Evolutionary conservation across 1,140 invertebrate species (phyloP).

Genomic region (Caenorhabditis briggsae): DNA sequence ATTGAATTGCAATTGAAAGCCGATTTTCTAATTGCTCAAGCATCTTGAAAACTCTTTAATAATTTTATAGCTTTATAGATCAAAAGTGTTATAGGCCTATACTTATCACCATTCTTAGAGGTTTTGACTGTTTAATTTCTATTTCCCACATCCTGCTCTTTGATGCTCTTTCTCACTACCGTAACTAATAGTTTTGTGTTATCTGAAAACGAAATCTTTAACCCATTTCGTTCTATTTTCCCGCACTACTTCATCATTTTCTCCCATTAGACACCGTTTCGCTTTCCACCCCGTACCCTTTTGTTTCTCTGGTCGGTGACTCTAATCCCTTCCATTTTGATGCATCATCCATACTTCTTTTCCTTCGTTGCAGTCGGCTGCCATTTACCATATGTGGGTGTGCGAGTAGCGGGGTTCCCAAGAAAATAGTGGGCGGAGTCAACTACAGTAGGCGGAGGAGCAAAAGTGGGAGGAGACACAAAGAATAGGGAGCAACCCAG

Average conservation of each 20-base stretch:
- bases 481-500: background rate
- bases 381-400: slow-evolving; percentile 52
- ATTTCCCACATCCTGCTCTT: background rate
- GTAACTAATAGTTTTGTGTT: background rate
- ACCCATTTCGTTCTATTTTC: slow-evolving; percentile 6
- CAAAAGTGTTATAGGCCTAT: too few species aligned
- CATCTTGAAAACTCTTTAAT: too few species aligned
- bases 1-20: too few species aligned
- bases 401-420: background rate
- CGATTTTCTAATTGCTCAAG: too few species aligned
- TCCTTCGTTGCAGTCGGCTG: slow-evolving; percentile 33
- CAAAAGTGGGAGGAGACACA: background rate
- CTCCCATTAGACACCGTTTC: slow-evolving; percentile 24
- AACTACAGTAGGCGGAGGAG: slow-evolving; percentile 17
- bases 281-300: background rate
- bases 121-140: too few species aligned
- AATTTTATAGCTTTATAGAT: too few species aligned
- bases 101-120: too few species aligned
- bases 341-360: slow-evolving; percentile 28
- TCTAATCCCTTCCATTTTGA: slow-evolving; percentile 43
- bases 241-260: slow-evolving; percentile 42
- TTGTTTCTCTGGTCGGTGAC: slow-evolving; percentile 28
- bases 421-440: slow-evolving; percentile 10
- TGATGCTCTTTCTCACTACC: background rate
- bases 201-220: background rate